These are phyloP conservation scores for Thymelicus lineola DNA, from an alignment of 2,888 invertebrate species.

Conservation along the genomic window DNA sequence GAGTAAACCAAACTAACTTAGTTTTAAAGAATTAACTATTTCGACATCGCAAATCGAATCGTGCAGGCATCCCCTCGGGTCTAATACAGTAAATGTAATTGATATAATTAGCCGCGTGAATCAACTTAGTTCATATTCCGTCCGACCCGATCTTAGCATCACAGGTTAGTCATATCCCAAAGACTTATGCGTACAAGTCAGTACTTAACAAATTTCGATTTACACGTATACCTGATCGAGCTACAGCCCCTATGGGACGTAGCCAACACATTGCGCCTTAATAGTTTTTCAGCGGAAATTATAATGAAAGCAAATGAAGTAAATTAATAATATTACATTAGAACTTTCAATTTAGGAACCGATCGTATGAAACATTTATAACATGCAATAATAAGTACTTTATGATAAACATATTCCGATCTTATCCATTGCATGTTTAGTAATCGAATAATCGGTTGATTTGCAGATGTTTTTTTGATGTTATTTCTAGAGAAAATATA, in stretches of 20 bases:
- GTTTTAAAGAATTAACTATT: constrained; percentile 7
- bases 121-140: constrained; percentile 34
- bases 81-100: constrained; percentile 27
- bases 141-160: constrained; percentile 35
- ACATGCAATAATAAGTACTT: too few species aligned
- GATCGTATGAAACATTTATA: too few species aligned
- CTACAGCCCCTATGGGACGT: background rate
- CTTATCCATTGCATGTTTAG: too few species aligned
- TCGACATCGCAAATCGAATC: constrained; percentile 4
- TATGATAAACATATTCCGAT: too few species aligned
- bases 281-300: constrained; percentile 30
- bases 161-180: constrained; percentile 37
- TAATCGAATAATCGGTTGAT: too few species aligned
- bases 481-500: too few species aligned
- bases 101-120: constrained; percentile 34
- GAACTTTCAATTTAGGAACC: too few species aligned
- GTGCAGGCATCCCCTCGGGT: constrained; percentile 23
- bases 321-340: too few species aligned
- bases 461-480: too few species aligned
- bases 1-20: constrained; percentile 20
- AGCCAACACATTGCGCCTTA: constrained; percentile 29
- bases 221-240: constrained; percentile 10
- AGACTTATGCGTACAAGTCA: constrained; percentile 32
- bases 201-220: constrained; percentile 32
- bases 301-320: background rate